These are phyloP conservation scores for Megatriorchis doriae DNA, from an alignment of 2,113 vertebrate species.

Conservation along the genomic window DNA sequence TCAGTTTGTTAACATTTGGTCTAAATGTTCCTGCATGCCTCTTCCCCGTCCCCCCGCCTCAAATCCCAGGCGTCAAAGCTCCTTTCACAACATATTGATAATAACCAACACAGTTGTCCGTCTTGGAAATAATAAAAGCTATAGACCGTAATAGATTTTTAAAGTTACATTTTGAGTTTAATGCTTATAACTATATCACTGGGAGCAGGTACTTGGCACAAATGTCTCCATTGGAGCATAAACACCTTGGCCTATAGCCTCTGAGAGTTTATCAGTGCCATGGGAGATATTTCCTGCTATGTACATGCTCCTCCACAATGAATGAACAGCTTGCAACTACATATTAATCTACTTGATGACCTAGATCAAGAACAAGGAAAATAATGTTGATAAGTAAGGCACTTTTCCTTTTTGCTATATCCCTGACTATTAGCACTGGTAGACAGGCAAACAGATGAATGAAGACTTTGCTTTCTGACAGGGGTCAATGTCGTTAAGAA, in stretches of 20 bases:
- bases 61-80: conserved; percentile 28
- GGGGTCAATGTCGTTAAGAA: not conserved
- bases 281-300: conserved; percentile 66
- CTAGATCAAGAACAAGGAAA: conserved; percentile 63
- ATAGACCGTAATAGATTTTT: conserved; percentile 61
- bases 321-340: conserved; percentile 69
- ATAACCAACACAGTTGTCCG: conserved; percentile 62
- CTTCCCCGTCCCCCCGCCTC: not conserved
- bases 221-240: conserved; percentile 68
- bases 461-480: not conserved
- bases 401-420: conserved; percentile 21
- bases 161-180: conserved; percentile 63
- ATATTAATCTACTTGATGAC: conserved; percentile 71
- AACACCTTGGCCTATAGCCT: conserved; percentile 72
- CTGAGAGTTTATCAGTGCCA: conserved; percentile 68
- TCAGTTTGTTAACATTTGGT: conserved; percentile 41
- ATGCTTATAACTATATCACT: conserved; percentile 70
- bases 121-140: conserved; percentile 68
- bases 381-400: conserved; percentile 52
- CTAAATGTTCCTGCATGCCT: not conserved
- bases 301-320: conserved; percentile 49
- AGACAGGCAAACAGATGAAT: not conserved
- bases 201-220: conserved; percentile 68
- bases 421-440: not conserved
- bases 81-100: conserved; percentile 61